These are phyloP conservation scores for Tonatia bakeri DNA, from an alignment of 2,113 vertebrate species.

Conservation along the genomic window DNA sequence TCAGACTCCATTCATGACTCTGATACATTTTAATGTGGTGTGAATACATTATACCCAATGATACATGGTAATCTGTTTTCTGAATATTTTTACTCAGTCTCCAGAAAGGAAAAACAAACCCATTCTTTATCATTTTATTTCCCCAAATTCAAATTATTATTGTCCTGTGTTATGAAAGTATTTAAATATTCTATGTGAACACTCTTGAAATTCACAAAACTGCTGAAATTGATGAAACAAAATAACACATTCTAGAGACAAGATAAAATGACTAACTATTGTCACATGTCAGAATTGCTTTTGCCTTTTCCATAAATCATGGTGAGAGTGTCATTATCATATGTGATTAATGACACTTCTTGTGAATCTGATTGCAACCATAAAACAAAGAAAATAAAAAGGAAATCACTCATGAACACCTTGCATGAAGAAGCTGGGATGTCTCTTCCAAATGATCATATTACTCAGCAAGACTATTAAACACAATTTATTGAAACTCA, in stretches of 20 bases:
- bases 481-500: slow-evolving; percentile 30
- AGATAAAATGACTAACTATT: slow-evolving; percentile 36
- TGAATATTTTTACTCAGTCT: background rate
- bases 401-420: slow-evolving; percentile 47
- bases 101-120: background rate
- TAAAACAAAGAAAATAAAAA: slow-evolving; percentile 63
- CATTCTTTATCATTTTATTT: slow-evolving; percentile 10
- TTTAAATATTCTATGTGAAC: slow-evolving; percentile 2
- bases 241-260: background rate
- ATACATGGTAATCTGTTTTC: background rate
- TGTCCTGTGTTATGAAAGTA: background rate
- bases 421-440: slow-evolving; percentile 10
- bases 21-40: background rate
- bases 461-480: slow-evolving; percentile 41
- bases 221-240: slow-evolving; percentile 48
- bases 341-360: slow-evolving; percentile 62
- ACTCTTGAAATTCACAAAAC: slow-evolving; percentile 32
- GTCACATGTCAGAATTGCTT: slow-evolving; percentile 54
- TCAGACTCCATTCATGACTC: background rate
- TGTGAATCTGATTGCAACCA: slow-evolving; percentile 59
- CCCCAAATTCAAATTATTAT: background rate
- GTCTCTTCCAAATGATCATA: slow-evolving; percentile 43
- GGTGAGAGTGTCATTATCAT: slow-evolving; percentile 50
- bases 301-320: slow-evolving; percentile 51
- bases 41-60: background rate